Percentiles rank a stretch among this genome's conserved stretches.
These are phyloP conservation scores for Bursaphelenchus mucronatus DNA, from an alignment of 1,140 invertebrate species.

Conservation along the genomic window DNA sequence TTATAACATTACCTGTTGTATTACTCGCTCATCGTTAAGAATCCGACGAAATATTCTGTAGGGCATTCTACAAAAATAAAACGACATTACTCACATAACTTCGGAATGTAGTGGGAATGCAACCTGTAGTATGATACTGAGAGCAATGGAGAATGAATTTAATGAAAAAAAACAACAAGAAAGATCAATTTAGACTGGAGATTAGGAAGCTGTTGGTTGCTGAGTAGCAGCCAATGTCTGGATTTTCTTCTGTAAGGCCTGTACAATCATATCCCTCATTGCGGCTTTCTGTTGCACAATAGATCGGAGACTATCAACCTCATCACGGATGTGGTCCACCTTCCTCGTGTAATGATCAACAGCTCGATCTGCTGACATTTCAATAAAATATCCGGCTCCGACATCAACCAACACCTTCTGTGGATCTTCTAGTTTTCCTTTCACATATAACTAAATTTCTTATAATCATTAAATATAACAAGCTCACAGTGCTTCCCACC, in stretches of 20 bases:
- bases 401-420: constrained; percentile 48
- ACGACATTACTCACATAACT: too few species aligned
- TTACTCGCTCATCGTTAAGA: constrained; percentile 27
- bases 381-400: constrained; percentile 55
- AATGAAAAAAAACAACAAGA: not conserved
- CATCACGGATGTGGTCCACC: constrained; percentile 20
- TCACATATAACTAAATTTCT: constrained; percentile 48
- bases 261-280: constrained; percentile 33
- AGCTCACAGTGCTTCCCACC: constrained; percentile 48
- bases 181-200: too few species aligned
- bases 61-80: constrained; percentile 11
- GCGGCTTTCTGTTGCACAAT: constrained; percentile 40
- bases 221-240: constrained; percentile 22
- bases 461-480: constrained; percentile 8
- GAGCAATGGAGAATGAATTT: too few species aligned
- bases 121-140: too few species aligned
- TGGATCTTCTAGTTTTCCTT: constrained; percentile 41
- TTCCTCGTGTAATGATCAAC: constrained; percentile 48
- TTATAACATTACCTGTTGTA: constrained; percentile 24
- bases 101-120: too few species aligned
- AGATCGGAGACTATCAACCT: constrained; percentile 7
- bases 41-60: constrained; percentile 19
- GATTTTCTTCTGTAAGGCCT: constrained; percentile 51
- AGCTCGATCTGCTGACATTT: constrained; percentile 49
- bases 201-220: constrained; percentile 3